phyloP scores from a whole-genome alignment of 2,797 vertebrate genomes.

The Apodemus agrarius region DNA sequence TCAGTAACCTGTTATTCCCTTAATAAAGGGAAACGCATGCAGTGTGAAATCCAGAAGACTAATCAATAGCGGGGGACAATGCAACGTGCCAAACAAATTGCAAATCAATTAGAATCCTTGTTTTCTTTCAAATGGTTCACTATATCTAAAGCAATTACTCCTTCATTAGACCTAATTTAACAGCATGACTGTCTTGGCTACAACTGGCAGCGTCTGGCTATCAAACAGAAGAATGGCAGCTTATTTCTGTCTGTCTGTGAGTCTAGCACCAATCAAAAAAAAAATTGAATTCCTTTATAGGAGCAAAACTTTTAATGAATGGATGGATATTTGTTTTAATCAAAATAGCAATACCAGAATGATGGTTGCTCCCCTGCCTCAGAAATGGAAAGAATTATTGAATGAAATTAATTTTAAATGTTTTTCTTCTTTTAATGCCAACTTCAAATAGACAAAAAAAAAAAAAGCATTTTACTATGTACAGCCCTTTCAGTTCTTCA shows the following conservation, averaged over 20 bases:
- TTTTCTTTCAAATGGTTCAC: constrained; percentile 99
- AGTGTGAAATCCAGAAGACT: constrained; percentile 97
- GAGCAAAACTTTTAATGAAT: constrained; percentile 85
- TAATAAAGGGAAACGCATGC: constrained; percentile 99
- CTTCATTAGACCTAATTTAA: constrained; percentile 99
- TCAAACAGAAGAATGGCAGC: constrained; percentile 91
- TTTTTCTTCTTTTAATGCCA: constrained; percentile 45
- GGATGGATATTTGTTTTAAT: constrained; percentile 81
- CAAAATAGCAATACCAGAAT: constrained; percentile 75
- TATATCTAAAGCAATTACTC: constrained; percentile 99
- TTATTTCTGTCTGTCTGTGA: constrained; percentile 91
- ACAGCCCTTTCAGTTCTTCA: constrained; percentile 32
- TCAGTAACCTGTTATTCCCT: constrained; percentile 99
- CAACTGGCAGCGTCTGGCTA: constrained; percentile 94
- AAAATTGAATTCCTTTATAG: constrained; percentile 88
- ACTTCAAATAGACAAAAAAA: constrained; percentile 52
- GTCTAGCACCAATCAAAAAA: constrained; percentile 87
- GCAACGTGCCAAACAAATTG: constrained; percentile 95
- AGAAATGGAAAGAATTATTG: constrained; percentile 40
- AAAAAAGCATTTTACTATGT: not conserved
- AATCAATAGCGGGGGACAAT: constrained; percentile 99
- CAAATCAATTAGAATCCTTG: constrained; percentile 99
- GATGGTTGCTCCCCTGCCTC: not conserved
- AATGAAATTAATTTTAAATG: constrained; percentile 57
- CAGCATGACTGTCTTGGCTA: constrained; percentile 93